Base-by-base conservation (phyloP, 2,113 vertebrate species). In the Atlantisia rogersi region DNA sequence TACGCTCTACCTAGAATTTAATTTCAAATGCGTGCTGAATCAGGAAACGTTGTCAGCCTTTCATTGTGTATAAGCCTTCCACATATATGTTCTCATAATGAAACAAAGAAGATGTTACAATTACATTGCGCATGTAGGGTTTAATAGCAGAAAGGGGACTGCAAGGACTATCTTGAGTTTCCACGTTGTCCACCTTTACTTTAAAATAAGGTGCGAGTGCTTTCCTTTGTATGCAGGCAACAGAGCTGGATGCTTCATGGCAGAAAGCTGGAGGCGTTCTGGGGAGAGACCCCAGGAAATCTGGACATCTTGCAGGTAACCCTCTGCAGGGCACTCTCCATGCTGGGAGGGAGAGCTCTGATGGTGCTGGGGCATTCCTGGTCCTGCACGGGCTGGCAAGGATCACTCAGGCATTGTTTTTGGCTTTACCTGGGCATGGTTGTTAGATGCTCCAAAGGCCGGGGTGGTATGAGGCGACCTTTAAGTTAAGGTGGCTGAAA, bases 331-430 rank as follows among this genome's bases (percentile, higher is more conserved):
- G 37, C 15, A 37, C 22, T 60, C 14, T 12, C 29, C 3, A 29
- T 39, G 18, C 18, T 12, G 11, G 48, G 46, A 44, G 10, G 48
- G 46, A 44, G 46, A 70, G 40, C 7, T 15, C 26, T 0, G 0
- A 0, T 35, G 32, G 19, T 3, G 15, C 48, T 1, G 2, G 10
- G 18, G 3, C 10, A 4, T 55, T 75, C 16, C 42, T 1, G 12
- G 31, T 55, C 42, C 58, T 39, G 37, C 17, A 12, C 0, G 1
- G 35, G 39, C 13, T 44, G 29, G 63, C 6, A 63, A 42, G n/a
- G 46, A 42, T 69, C 2, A 1, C 25, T 25, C 50, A 18, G 37
- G 29, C 1, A 0, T 29, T 75, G 31, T 18, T 78, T 78, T 50
- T 70, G 65, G 31, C 85, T 85, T 62, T 71, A 32, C 46, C 55